Percentiles rank a stretch among this genome's conserved stretches.
These are phyloP conservation scores for Pardalotus punctatus DNA, from an alignment of 2,113 vertebrate species.

Conservation along the genomic window DNA sequence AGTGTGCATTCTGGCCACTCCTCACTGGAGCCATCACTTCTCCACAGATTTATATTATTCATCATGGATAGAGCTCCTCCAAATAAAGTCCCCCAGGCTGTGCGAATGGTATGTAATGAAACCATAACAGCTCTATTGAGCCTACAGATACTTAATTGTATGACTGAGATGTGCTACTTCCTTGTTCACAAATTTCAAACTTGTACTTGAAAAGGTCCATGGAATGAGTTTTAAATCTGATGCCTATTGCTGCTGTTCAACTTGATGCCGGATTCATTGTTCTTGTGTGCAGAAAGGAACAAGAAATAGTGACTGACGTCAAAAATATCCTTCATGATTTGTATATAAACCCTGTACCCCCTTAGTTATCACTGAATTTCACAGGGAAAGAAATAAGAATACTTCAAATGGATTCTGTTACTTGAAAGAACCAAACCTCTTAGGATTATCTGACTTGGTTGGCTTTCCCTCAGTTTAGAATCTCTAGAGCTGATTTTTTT, in stretches of 20 bases:
- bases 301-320: background rate
- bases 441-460: background rate
- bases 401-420: background rate
- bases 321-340: background rate
- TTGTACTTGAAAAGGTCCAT: background rate
- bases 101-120: background rate
- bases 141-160: background rate
- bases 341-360: background rate
- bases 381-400: background rate
- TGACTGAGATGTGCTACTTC: background rate
- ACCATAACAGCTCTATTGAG: background rate
- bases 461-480: background rate
- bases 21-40: background rate
- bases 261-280: background rate
- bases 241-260: background rate
- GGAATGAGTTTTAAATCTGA: background rate
- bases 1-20: background rate
- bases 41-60: background rate
- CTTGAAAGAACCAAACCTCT: background rate
- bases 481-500: background rate
- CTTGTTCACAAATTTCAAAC: background rate
- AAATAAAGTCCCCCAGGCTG: background rate
- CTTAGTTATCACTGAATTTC: background rate
- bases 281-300: background rate
- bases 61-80: background rate